Evolutionary conservation across 2,113 vertebrate genomes (phyloP).

Genomic region (Leptodactylus fuscus): DNA sequence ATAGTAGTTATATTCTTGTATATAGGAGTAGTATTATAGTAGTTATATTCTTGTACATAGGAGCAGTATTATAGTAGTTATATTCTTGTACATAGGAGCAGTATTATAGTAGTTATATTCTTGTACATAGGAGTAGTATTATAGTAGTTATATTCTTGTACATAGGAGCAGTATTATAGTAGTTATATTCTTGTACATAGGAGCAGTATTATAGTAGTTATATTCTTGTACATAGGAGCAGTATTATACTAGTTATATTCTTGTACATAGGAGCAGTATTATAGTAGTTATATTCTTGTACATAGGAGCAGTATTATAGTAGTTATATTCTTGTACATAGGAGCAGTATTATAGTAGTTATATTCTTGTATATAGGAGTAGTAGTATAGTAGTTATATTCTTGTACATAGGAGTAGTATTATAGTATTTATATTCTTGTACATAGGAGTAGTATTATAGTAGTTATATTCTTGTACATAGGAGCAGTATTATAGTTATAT

Average conservation of each 20-base stretch:
- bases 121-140: not conserved
- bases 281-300: not conserved
- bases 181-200: not conserved
- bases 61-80: no score
- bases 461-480: not conserved
- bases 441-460: not conserved
- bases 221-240: no score
- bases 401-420: not conserved
- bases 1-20: constrained; percentile 1
- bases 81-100: not conserved
- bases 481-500: no score
- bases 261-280: no score
- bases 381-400: constrained; percentile 12
- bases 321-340: constrained; percentile 5
- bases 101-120: constrained; percentile 1
- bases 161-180: not conserved
- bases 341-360: not conserved
- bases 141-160: constrained; percentile 1
- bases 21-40: not conserved
- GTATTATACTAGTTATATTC: no score
- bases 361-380: not conserved
- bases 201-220: no score
- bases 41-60: not conserved
- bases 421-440: not conserved
- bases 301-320: not conserved